Evolutionary conservation across 1,140 invertebrate genomes (phyloP), one percentile per base, ranked within the genome.

Genomic region (Whitmania pigra): DNA sequence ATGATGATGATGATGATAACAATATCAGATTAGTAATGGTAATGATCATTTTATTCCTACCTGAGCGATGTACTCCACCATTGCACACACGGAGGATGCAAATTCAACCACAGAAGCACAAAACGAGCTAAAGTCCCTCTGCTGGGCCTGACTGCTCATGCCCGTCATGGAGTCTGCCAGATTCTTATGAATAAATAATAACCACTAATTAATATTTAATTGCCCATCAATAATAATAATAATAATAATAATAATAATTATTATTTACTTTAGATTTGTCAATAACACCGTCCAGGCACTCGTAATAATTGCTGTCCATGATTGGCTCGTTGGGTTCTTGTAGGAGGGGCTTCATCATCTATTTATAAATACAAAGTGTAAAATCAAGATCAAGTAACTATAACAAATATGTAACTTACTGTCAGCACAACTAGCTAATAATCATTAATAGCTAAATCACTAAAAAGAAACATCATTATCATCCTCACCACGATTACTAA

Each of bases 281-380:
- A 76, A 96, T 94, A 6, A 97, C 91, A 17, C 87, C 87, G 77
- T 97, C 93, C n/a, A 97, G 86, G 77, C 93, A 96, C 76, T 95
- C 93, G 82, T 93, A 97, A 83, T 97, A 98, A 0, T 89, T 89
- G 67, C 87, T 86, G 76, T 93, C 90, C 78, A 87, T 94, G 71
- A 97, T 85, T 0, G 94, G 92, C 79, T 96, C 90, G 71, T 86
- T 87, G 0, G 93, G 90, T 81, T 92, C 89, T 73, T 93, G 89
- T 40, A 97, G 82, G 53, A 95, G 83, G 7, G 89, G 88, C 22
- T 87, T 86, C 82, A 92, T 88, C 55, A 81, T 83, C 82, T 84
- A 75, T 40, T 75, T 76, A 72, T 13, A 69, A 74, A 20, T 49
- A 53, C 15, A 49, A 67, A 57, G 55, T 6, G 6, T 49, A 49